Percentiles rank a stretch among this genome's conserved stretches.
Conservation (phyloP, 2,797 vertebrate species). For the Pelochelys cantorii region DNA sequence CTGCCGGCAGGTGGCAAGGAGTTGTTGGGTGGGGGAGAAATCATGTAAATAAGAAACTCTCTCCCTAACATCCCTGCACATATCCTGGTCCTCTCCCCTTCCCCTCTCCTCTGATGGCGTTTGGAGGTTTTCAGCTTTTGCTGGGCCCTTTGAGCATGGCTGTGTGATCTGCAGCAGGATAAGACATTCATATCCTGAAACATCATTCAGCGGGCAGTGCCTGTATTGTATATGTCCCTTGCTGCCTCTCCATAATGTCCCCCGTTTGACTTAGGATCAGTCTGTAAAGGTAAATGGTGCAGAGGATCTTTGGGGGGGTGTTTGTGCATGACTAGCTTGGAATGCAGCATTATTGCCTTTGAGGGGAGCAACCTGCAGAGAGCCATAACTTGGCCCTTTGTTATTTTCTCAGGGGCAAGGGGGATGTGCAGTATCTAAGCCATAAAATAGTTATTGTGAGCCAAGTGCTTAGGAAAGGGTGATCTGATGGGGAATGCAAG, state of each 20-base stretch:
- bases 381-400: constrained; percentile 55
- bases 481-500: constrained; percentile 53
- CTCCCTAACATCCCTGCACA: not conserved
- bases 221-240: constrained; percentile 50
- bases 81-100: not conserved
- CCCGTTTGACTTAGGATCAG: constrained; percentile 49
- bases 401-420: constrained; percentile 53
- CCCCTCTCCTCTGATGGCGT: accelerated
- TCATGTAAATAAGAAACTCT: not conserved
- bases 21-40: not conserved
- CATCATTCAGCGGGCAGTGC: constrained; percentile 13
- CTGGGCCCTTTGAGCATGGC: not conserved
- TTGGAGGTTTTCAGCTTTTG: not conserved
- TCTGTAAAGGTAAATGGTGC: constrained; percentile 60
- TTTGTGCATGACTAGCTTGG: constrained; percentile 20
- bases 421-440: constrained; percentile 20
- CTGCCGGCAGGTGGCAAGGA: not conserved
- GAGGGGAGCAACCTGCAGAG: constrained; percentile 61
- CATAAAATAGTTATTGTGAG: constrained; percentile 5
- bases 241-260: constrained; percentile 36
- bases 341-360: constrained; percentile 65
- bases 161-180: not conserved
- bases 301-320: constrained; percentile 58
- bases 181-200: not conserved
- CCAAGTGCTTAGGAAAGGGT: constrained; percentile 66